Base-by-base conservation (phyloP, 2,888 invertebrate genomes). In the Andrena chrysosceles region DNA sequence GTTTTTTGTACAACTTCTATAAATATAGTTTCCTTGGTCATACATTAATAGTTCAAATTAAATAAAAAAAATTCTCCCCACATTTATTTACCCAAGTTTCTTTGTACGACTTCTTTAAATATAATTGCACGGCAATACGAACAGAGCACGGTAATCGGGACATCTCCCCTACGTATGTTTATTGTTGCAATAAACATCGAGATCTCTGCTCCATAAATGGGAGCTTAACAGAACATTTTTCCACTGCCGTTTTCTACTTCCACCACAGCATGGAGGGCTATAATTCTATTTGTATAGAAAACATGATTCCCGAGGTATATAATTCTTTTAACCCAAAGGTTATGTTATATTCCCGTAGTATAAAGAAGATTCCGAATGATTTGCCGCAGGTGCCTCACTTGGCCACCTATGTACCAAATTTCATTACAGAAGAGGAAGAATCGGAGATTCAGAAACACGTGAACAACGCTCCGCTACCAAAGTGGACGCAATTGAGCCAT, bases 401-500 rank as follows among this genome's bases (percentile, higher is more conserved):
- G 54, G 96, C 97, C 2, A 96, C 95, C 93, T 99, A 99, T 94
- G 95, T 99, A 94, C 97, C 98, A 16, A 96, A 99, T 90, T 99
- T 98, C 93, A 96, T 99, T 88, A 96, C 96, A 1, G 94, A 95
- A 85, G 95, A 95, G 56, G 97, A 98, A 92, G 97, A 98, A 93
- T 94, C 95, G 69, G 93, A 95, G 31, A 96, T 99, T 82, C 91
- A 98, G 64, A 95, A 96, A 49, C 95, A 96, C 87, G 96, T 99
- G 31, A 96, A 98, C 91, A 94, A 95, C 54, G 96, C 96, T 10
- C 99, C 99, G 0, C 97, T 96, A 90, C 99, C 99, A 8, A 99
- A 99, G 94, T 99, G 99, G 99, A 98, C 98, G 1, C 97, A 97
- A 92, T 95, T 99, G 56, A 96, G 97, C 26, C 97, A 98, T 92